Conservation (phyloP, 2,797 vertebrate genomes). For the Kryptopterus vitreolus region DNA sequence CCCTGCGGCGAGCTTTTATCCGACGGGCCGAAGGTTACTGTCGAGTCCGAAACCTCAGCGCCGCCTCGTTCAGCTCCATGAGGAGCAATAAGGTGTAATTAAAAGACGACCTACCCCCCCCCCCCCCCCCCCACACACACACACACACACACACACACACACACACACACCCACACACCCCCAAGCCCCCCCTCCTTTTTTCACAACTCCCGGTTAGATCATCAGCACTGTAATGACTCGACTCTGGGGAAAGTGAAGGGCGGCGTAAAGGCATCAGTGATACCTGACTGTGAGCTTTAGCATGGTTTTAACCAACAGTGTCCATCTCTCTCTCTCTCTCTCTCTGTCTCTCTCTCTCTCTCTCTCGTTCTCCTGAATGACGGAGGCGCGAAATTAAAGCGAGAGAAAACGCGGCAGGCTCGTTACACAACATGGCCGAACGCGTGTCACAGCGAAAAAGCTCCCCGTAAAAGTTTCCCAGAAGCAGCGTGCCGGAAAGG, state of each 20-base stretch:
- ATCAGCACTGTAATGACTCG: constrained; percentile 42
- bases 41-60: background rate
- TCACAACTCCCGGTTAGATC: constrained; percentile 56
- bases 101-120: no score
- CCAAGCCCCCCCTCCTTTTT: constrained; percentile 52
- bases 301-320: constrained; percentile 58
- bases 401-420: constrained; percentile 13
- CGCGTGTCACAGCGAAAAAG: constrained; percentile 45
- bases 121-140: no score
- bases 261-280: constrained; percentile 59
- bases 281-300: constrained; percentile 57
- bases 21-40: constrained; percentile 60
- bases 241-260: constrained; percentile 56
- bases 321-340: constrained; percentile 50
- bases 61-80: constrained; percentile 10
- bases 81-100: constrained; percentile 53
- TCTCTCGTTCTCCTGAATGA: constrained; percentile 57
- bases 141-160: no score
- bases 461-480: constrained; percentile 19
- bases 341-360: constrained; percentile 53
- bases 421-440: constrained; percentile 24
- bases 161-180: no score
- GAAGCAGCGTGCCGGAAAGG: constrained; percentile 19
- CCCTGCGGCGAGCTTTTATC: constrained; percentile 70
- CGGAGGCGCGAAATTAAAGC: constrained; percentile 9